Conservation (phyloP, 2,888 invertebrate genomes). For the Drosophila limbata region DNA sequence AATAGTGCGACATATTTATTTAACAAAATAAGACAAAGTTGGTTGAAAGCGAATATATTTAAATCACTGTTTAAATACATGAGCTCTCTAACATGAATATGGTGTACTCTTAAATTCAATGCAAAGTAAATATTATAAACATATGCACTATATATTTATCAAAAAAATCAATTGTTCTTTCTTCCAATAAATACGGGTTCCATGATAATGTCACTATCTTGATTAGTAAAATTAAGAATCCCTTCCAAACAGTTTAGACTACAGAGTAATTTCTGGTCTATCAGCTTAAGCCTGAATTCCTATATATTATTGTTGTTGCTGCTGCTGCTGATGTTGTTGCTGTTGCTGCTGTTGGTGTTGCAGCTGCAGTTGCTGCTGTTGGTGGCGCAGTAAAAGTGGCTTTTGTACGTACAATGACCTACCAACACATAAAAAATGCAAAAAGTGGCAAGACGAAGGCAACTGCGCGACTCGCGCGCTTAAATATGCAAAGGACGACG, state of each 20-base stretch:
- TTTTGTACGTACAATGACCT: constrained; percentile 86
- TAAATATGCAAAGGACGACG: constrained; percentile 80
- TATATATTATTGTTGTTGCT: constrained; percentile 21
- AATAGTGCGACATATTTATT: too few species aligned
- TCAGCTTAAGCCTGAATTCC: neutral
- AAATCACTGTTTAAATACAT: too few species aligned
- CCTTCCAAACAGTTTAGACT: neutral
- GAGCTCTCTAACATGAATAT: too few species aligned
- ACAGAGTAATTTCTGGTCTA: constrained; percentile 37
- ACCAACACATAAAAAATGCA: constrained; percentile 84
- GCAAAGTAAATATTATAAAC: too few species aligned
- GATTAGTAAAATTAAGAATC: neutral
- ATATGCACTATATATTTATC: too few species aligned
- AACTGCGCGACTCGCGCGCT: constrained; percentile 71
- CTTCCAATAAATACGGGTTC: neutral
- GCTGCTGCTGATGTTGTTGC: constrained; percentile 34
- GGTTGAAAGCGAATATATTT: too few species aligned
- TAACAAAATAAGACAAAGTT: too few species aligned
- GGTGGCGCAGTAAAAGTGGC: constrained; percentile 81
- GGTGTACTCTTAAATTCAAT: too few species aligned
- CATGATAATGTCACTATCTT: neutral
- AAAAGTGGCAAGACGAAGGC: constrained; percentile 64
- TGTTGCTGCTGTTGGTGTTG: constrained; percentile 27
- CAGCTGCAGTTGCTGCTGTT: constrained; percentile 41
- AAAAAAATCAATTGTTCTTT: too few species aligned